Conservation (phyloP, 2,888 invertebrate species). For the Marronus borbonicus region DNA sequence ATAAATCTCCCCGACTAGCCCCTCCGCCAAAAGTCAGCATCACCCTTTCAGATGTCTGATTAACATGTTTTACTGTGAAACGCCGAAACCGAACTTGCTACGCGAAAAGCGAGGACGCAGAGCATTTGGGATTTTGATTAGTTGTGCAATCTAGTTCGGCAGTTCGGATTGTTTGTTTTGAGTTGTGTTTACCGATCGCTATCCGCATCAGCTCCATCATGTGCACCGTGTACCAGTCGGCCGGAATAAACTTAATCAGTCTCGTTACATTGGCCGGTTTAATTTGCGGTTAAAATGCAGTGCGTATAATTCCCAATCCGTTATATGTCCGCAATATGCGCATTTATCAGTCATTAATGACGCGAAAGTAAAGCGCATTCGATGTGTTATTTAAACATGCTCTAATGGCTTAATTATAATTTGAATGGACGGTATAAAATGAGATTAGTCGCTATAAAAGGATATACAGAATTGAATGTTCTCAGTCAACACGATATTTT, state of each 20-base stretch:
- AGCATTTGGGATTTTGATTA: neutral
- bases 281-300: constrained; percentile 8
- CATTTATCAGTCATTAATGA: neutral
- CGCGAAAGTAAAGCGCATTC: neutral
- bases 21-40: too few relatives aligned
- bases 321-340: neutral
- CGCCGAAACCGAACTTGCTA: neutral
- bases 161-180: constrained; percentile 2
- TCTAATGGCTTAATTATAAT: neutral
- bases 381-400: constrained; percentile 1
- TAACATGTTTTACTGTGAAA: too few relatives aligned
- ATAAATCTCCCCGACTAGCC: too few relatives aligned
- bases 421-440: neutral
- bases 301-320: neutral
- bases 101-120: neutral
- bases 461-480: too few relatives aligned
- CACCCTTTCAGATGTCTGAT: too few relatives aligned
- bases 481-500: too few relatives aligned
- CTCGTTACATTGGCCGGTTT: neutral
- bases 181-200: constrained; percentile 2
- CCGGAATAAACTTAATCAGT: constrained; percentile 3
- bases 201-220: constrained; percentile 16
- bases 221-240: neutral
- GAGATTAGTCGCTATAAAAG: too few relatives aligned
- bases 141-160: constrained; percentile 3